phyloP scores from a whole-genome alignment of 53 echinoderm and acorn worm species.

The Echinometra lucunter region DNA sequence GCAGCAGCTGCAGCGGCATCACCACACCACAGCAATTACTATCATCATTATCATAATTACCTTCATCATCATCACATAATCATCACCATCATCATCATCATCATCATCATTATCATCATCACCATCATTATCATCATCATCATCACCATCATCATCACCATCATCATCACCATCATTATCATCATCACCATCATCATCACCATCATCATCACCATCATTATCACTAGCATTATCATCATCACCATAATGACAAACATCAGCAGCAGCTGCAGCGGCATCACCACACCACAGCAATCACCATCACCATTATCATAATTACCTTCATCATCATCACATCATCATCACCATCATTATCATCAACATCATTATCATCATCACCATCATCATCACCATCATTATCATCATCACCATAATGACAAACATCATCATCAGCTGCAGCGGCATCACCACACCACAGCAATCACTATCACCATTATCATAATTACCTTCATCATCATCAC shows the following conservation, averaged over 20 bases:
- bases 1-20: background rate
- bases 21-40: too few relatives aligned
- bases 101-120: too few relatives aligned
- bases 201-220: conserved; percentile 32
- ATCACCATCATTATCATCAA: too few relatives aligned
- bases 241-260: conserved; percentile 45
- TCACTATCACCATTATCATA: background rate
- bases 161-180: conserved; percentile 18
- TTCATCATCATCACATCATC: conserved; percentile 58
- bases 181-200: conserved; percentile 60
- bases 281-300: too few relatives aligned
- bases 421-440: background rate
- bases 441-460: background rate
- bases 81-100: background rate
- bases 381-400: conserved; percentile 35
- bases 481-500: background rate
- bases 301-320: background rate
- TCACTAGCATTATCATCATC: conserved; percentile 42
- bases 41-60: background rate
- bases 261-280: background rate
- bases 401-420: background rate
- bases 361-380: background rate
- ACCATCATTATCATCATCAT: too few relatives aligned
- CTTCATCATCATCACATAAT: background rate
- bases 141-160: conserved; percentile 31